phyloP scores from a whole-genome alignment of 2,888 invertebrate species.

The Deroplatys truncata region DNA sequence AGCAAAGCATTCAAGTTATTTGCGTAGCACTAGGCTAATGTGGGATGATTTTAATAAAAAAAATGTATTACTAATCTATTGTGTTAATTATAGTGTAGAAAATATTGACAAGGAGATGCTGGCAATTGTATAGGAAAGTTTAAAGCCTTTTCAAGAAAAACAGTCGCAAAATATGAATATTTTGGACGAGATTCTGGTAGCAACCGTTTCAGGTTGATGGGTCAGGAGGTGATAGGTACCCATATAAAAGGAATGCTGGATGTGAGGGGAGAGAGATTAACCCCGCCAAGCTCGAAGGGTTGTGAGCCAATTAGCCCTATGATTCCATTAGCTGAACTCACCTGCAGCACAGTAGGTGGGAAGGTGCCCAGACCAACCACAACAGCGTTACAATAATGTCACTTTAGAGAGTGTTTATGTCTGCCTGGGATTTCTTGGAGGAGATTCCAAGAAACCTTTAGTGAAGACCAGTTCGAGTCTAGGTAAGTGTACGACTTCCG shows the following conservation, averaged over 20 bases:
- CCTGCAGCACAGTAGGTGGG: neutral
- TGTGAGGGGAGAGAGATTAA: neutral
- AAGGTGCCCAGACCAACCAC: neutral
- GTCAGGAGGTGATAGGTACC: neutral
- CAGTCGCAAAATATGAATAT: too few relatives aligned
- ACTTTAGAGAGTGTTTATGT: neutral
- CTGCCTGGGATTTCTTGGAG: neutral
- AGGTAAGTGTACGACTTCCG: neutral
- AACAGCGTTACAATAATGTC: neutral
- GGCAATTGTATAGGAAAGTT: too few relatives aligned
- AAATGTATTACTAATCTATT: too few relatives aligned
- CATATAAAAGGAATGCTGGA: neutral
- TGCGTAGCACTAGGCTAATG: too few relatives aligned
- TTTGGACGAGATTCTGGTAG: too few relatives aligned
- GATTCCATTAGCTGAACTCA: neutral
- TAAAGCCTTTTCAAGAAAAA: too few relatives aligned
- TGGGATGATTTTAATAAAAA: too few relatives aligned
- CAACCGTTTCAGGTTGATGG: too few relatives aligned
- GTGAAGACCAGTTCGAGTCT: neutral
- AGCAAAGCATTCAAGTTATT: too few relatives aligned
- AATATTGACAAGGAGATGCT: too few relatives aligned
- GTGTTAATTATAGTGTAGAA: too few relatives aligned
- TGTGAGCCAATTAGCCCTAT: constrained; percentile 2
- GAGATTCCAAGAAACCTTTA: neutral
- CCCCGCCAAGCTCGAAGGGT: neutral